Base-by-base conservation (phyloP, 2,888 invertebrate species). In the Rambutsinella grinnellia region DNA sequence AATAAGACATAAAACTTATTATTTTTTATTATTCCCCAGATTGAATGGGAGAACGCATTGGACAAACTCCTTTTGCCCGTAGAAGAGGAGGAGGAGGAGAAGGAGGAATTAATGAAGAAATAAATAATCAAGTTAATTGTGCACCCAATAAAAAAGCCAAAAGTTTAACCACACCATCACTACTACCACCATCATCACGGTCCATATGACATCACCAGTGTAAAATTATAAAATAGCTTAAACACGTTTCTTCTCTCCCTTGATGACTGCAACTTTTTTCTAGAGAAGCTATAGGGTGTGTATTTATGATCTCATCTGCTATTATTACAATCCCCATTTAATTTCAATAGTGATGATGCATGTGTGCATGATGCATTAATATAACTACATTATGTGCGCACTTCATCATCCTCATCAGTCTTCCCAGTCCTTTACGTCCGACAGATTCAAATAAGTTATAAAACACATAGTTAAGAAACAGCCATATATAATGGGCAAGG, bases 51-150 rank as follows among this genome's bases (percentile, higher is more conserved):
- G 60, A 23, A 44, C 60, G 23, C 54, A 10, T 57, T 36, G 67
- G 53, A 21, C 6, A 56, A 53, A n/a, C 28, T 36, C 28, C 21
- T 5, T 67, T 26, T 54, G 26, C 15, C 17, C 49, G 2, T 49
- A 17, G 47, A 44, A n/a, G 47, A 49, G 44, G 51, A 68, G 63
- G 58, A 63, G 63, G 69, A 54, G 62, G 68, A 56, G 76, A 56
- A 69, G 63, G 65, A 46, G 71, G 67, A 69, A 62, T 76, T 68
- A 76, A 68, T 68, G 69, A 69, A 65, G 69, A 68, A 76, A 63
- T 68, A 65, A 71, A 71, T 71, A 71, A 71, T 75, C 66, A 68
- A 67, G 49, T 56, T 66, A 67, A 67, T 67, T 57, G 66, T 65
- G 56, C 46, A 65, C 63, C 71, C 60, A 74, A 66, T 58, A 67